Evolutionary conservation across 2,888 invertebrate species (phyloP).

Genomic region (Volucella inanis): DNA sequence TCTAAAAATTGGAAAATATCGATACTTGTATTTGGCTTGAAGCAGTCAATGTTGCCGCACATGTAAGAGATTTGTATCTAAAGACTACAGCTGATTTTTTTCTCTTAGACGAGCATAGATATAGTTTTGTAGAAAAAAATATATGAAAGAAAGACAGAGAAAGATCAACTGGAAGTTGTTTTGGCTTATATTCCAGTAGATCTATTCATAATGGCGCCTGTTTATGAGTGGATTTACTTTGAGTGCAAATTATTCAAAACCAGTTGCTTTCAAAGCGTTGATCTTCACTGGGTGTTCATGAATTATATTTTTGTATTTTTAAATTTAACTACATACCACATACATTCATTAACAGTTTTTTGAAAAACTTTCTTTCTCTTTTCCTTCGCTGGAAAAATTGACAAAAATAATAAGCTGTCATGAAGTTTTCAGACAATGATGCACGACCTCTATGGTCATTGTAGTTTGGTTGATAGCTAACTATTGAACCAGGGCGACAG

Average conservation of each 20-base stretch:
- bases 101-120: not conserved
- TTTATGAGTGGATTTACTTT: conserved; percentile 35
- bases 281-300: not conserved
- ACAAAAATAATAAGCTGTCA: too few relatives aligned
- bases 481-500: too few relatives aligned
- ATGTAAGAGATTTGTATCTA: not conserved
- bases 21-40: not conserved
- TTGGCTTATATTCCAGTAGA: conserved; percentile 55
- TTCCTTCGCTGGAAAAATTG: too few relatives aligned
- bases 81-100: conserved; percentile 37
- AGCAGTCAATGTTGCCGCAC: not conserved
- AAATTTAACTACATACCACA: too few relatives aligned
- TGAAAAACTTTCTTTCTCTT: too few relatives aligned
- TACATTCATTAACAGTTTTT: too few relatives aligned
- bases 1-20: not conserved
- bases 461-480: too few relatives aligned
- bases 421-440: too few relatives aligned
- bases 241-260: not conserved
- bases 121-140: not conserved
- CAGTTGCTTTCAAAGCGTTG: conserved; percentile 22
- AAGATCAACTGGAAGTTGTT: conserved; percentile 27
- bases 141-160: conserved; percentile 2
- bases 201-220: conserved; percentile 44
- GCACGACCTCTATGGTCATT: too few relatives aligned
- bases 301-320: not conserved